Percentiles rank a stretch among this genome's conserved stretches.
These are phyloP conservation scores for Epinotia brunnichana DNA, from an alignment of 2,888 invertebrate species.

Conservation along the genomic window DNA sequence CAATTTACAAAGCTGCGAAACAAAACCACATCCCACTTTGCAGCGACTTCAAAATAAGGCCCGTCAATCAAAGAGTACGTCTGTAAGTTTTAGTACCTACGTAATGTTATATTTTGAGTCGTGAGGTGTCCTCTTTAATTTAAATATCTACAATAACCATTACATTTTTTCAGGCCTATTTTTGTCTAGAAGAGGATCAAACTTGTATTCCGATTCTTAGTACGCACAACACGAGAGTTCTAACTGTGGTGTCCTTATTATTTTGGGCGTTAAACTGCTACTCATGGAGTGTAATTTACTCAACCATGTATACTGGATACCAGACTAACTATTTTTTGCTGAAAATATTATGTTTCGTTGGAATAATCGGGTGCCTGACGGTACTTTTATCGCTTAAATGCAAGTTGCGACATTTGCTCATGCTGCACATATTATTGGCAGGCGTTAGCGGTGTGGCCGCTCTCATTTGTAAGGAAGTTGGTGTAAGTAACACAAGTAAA, in stretches of 20 bases:
- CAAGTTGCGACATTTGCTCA: constrained; percentile 59
- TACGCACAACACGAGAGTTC: constrained; percentile 64
- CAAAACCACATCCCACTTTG: constrained; percentile 66
- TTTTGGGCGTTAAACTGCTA: constrained; percentile 68
- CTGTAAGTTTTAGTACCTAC: constrained; percentile 51
- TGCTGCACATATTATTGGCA: constrained; percentile 61
- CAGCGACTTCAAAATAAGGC: constrained; percentile 75
- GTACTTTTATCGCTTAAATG: constrained; percentile 59
- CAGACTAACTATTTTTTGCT: constrained; percentile 52
- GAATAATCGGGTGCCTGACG: constrained; percentile 59
- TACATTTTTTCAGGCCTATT: constrained; percentile 69
- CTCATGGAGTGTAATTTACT: constrained; percentile 66
- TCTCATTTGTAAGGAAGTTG: constrained; percentile 47
- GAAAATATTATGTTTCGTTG: constrained; percentile 58
- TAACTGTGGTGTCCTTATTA: constrained; percentile 53
- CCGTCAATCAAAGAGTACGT: constrained; percentile 77
- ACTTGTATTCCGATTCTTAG: constrained; percentile 65
- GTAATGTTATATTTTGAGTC: not conserved
- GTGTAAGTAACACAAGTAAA: constrained; percentile 12
- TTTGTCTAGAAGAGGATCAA: constrained; percentile 67
- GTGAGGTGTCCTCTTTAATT: not conserved
- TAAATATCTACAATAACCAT: not conserved
- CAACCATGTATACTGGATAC: constrained; percentile 59
- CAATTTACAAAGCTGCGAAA: constrained; percentile 65
- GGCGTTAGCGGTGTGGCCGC: constrained; percentile 58